A percentile compares a stretch with the other conserved stretches of the same genome.
Conservation (phyloP, 2,113 vertebrate genomes). For the Blennius ocellaris region DNA sequence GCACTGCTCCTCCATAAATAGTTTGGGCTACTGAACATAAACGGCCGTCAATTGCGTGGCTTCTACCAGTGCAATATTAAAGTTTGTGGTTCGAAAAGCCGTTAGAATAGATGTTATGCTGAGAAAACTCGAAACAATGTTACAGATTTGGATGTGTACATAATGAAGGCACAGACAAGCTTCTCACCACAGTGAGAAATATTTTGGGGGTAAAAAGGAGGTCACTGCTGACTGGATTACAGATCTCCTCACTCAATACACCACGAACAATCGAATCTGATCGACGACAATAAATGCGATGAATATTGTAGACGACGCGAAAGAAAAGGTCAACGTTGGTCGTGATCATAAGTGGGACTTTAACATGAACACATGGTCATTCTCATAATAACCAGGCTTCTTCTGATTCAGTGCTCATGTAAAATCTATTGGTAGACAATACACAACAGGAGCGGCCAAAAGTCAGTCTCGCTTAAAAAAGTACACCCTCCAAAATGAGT, state of each 20-base stretch:
- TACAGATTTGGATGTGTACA: background rate
- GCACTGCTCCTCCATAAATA: slow-evolving; percentile 15
- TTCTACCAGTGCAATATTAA: slow-evolving; percentile 14
- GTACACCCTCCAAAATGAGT: background rate
- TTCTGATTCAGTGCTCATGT: too few species aligned
- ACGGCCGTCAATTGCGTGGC: slow-evolving; percentile 23
- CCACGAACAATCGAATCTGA: too few species aligned
- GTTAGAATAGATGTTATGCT: too few species aligned
- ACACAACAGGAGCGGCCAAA: background rate
- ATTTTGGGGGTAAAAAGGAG: background rate
- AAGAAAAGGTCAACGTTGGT: too few species aligned
- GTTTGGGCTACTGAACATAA: slow-evolving; percentile 15
- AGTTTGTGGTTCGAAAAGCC: slow-evolving; percentile 3
- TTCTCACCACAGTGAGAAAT: background rate
- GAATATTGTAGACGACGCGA: too few species aligned
- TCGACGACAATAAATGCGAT: too few species aligned
- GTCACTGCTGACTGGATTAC: too few species aligned
- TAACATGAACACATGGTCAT: too few species aligned
- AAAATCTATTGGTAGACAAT: too few species aligned
- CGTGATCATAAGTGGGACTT: too few species aligned
- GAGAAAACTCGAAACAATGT: background rate
- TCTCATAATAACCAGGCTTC: too few species aligned
- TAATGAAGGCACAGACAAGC: background rate
- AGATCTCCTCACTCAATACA: too few species aligned
- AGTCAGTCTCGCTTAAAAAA: background rate